phyloP scores from a whole-genome alignment of 2,888 invertebrate genomes.

The Sinotaia quadrata region DNA sequence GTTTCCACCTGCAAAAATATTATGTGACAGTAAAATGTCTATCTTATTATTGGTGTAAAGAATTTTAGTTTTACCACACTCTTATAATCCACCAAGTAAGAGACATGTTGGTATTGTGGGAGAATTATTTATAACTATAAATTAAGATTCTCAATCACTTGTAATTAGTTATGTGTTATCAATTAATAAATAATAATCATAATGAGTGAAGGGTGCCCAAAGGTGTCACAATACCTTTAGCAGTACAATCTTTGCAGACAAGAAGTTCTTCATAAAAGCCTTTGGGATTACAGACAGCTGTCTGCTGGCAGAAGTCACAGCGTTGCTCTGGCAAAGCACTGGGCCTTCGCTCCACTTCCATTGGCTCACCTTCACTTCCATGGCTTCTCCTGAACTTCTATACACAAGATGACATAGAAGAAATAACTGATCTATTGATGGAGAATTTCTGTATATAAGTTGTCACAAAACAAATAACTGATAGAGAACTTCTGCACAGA shows the following conservation, averaged over 20 bases:
- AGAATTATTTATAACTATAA: no score
- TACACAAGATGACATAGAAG: not conserved
- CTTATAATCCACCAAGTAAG: no score
- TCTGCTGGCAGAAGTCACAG: conserved; percentile 70
- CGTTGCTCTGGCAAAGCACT: conserved; percentile 36
- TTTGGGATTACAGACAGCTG: conserved; percentile 68
- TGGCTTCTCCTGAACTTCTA: conserved; percentile 63
- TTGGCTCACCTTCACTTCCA: conserved; percentile 63
- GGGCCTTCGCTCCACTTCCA: conserved; percentile 28
- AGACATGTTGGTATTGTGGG: no score
- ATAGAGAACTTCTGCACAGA: no score
- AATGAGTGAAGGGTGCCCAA: not conserved
- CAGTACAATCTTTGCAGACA: conserved; percentile 69
- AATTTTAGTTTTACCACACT: no score
- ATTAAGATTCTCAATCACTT: no score
- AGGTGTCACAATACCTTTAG: conserved; percentile 62
- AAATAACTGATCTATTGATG: conserved; percentile 10
- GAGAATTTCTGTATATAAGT: conserved; percentile 27
- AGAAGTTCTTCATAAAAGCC: conserved; percentile 65
- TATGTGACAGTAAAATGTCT: no score
- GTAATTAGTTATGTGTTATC: no score
- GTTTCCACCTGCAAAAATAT: no score
- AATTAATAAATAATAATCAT: no score
- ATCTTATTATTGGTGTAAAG: no score
- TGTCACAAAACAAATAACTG: no score